Evolutionary conservation across 2,797 vertebrate species (phyloP).

Genomic region (Semaprochilodus insignis): DNA sequence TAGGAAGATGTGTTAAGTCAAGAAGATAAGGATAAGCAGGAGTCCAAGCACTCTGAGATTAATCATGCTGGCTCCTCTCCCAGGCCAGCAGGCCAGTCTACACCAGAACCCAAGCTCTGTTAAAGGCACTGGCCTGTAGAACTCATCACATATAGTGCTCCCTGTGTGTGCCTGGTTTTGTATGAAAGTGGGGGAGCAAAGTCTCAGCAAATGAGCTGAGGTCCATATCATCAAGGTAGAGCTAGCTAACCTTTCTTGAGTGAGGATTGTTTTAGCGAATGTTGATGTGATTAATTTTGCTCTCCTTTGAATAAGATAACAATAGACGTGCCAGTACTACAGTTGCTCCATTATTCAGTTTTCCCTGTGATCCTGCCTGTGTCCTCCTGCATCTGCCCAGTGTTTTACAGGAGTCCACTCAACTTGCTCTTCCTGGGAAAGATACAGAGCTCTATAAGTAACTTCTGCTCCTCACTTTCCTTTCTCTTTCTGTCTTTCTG

Average conservation of each 20-base stretch:
- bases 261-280: background rate
- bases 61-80: conserved; percentile 34
- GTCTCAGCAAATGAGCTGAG: background rate
- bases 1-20: background rate
- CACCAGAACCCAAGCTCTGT: conserved; percentile 11
- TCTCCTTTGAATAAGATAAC: background rate
- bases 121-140: background rate
- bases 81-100: background rate
- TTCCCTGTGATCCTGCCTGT: background rate
- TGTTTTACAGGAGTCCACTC: conserved; percentile 1
- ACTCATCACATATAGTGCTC: background rate
- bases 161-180: background rate
- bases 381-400: background rate
- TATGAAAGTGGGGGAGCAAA: conserved; percentile 1
- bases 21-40: conserved; percentile 19
- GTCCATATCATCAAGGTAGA: background rate
- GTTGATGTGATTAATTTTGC: background rate
- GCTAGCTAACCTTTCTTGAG: background rate
- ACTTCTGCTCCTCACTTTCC: conserved; percentile 31
- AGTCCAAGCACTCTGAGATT: conserved; percentile 19
- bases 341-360: background rate
- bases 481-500: conserved; percentile 18
- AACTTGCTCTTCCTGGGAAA: conserved; percentile 21
- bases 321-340: background rate
- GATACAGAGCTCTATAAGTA: conserved; percentile 6